Evolutionary conservation across 2,113 vertebrate species (phyloP).

Genomic region (Stigmatopora nigra): DNA sequence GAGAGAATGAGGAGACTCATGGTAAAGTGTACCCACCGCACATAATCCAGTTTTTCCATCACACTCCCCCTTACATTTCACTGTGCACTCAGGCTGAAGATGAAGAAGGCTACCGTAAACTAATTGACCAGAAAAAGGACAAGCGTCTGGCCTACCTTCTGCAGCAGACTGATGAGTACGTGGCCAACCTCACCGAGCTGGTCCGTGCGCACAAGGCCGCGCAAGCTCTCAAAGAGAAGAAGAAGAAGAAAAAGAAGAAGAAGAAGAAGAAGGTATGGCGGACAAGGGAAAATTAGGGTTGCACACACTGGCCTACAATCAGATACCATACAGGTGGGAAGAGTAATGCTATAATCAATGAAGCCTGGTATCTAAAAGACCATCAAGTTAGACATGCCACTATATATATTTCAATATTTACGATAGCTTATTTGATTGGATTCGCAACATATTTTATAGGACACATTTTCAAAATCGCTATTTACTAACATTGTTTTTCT

Average conservation of each 20-base stretch:
- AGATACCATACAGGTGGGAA: too few relatives aligned
- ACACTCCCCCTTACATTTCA: not conserved
- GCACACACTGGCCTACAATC: not conserved
- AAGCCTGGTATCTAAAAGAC: too few relatives aligned
- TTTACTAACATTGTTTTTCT: not conserved
- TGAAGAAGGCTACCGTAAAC: conserved; percentile 93
- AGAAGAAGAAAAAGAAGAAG: conserved; percentile 88
- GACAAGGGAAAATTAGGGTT: not conserved
- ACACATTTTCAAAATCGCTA: not conserved
- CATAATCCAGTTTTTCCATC: not conserved
- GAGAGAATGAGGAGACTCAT: conserved; percentile 94
- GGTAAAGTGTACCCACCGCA: conserved; percentile 58
- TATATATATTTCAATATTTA: too few relatives aligned
- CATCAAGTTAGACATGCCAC: too few relatives aligned
- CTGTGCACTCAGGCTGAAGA: conserved; percentile 79
- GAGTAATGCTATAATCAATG: too few relatives aligned
- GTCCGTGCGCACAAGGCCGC: conserved; percentile 93
- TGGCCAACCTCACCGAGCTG: conserved; percentile 93
- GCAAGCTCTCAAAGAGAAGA: conserved; percentile 93
- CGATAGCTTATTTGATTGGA: not conserved
- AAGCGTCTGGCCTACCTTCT: conserved; percentile 94
- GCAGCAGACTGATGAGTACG: conserved; percentile 96
- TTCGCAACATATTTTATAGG: not conserved
- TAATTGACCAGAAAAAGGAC: conserved; percentile 98
- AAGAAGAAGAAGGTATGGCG: conserved; percentile 75